A percentile compares a stretch with the other conserved stretches of the same genome.
Evolutionary conservation across 1,140 invertebrate species (phyloP).

Genomic region (Onthophagus taurus): DNA sequence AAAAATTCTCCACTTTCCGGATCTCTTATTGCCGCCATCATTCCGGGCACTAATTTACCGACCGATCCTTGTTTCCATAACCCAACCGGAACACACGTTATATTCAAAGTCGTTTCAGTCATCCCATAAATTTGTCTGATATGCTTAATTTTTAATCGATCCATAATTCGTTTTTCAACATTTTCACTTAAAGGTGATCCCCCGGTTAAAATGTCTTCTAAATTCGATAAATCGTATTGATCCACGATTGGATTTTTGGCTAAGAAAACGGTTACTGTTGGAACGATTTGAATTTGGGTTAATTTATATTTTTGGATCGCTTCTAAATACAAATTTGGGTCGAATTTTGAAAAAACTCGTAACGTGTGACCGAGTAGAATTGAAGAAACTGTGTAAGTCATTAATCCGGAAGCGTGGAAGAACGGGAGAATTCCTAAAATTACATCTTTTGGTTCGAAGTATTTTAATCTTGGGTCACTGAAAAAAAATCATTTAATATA

Average conservation of each 20-base stretch:
- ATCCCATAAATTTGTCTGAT: conserved; percentile 57
- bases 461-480: conserved; percentile 4
- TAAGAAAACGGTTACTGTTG: conserved; percentile 47
- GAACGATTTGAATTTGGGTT: not conserved
- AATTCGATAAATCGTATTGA: conserved; percentile 44
- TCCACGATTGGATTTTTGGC: conserved; percentile 52
- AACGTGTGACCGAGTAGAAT: not conserved
- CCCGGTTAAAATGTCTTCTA: conserved; percentile 34
- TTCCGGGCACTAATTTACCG: conserved; percentile 44
- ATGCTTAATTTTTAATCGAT: conserved; percentile 27
- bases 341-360: not conserved
- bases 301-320: conserved; percentile 3
- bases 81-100: conserved; percentile 13
- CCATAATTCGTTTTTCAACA: conserved; percentile 32
- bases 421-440: conserved; percentile 1
- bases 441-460: not conserved
- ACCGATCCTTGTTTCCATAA: conserved; percentile 43
- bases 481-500: too few relatives aligned
- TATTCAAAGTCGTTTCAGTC: conserved; percentile 50
- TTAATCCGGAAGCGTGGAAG: conserved; percentile 1
- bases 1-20: conserved; percentile 48
- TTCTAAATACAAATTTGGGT: not conserved
- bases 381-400: not conserved
- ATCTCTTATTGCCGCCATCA: conserved; percentile 51
- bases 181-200: conserved; percentile 40